A percentile compares a stretch with the other conserved stretches of the same genome.
Conservation (phyloP, 2,888 invertebrate genomes). For the Geotrupes spiniger region DNA sequence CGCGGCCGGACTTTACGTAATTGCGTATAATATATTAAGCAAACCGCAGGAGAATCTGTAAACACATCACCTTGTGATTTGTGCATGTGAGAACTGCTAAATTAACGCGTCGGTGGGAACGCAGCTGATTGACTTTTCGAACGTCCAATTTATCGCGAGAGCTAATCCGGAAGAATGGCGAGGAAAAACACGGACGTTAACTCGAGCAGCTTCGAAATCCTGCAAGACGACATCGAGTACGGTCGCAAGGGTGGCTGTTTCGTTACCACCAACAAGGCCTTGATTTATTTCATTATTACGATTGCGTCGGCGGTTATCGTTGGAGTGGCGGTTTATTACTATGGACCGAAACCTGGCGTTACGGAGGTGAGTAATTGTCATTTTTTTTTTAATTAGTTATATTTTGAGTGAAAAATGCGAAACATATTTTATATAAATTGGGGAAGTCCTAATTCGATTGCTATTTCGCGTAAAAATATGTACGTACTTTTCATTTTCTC, state of each 20-base stretch:
- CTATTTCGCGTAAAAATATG: constrained; percentile 8
- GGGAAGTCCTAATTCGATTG: too few relatives aligned
- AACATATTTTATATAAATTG: too few relatives aligned
- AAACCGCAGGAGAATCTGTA: too few relatives aligned
- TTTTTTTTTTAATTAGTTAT: constrained; percentile 7
- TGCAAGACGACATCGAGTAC: constrained; percentile 58
- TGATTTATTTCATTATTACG: constrained; percentile 48
- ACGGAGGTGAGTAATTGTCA: constrained; percentile 32
- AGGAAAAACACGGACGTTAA: constrained; percentile 33
- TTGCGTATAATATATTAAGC: too few relatives aligned
- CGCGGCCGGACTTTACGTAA: too few relatives aligned
- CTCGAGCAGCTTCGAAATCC: constrained; percentile 59
- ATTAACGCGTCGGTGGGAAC: too few relatives aligned
- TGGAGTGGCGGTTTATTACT: constrained; percentile 44
- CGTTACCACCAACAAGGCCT: constrained; percentile 58
- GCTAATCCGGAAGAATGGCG: constrained; percentile 15
- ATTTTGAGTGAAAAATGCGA: too few relatives aligned
- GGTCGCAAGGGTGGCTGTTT: constrained; percentile 62
- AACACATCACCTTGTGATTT: too few relatives aligned
- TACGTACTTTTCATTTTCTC: too few relatives aligned
- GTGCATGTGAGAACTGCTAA: too few relatives aligned
- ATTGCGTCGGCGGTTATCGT: constrained; percentile 39
- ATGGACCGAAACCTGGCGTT: constrained; percentile 39
- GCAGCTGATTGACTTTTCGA: too few relatives aligned
- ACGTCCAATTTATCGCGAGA: too few relatives aligned